These are phyloP conservation scores for Choristoneura rosaceana DNA, from an alignment of 2,888 invertebrate species.

Conservation along the genomic window DNA sequence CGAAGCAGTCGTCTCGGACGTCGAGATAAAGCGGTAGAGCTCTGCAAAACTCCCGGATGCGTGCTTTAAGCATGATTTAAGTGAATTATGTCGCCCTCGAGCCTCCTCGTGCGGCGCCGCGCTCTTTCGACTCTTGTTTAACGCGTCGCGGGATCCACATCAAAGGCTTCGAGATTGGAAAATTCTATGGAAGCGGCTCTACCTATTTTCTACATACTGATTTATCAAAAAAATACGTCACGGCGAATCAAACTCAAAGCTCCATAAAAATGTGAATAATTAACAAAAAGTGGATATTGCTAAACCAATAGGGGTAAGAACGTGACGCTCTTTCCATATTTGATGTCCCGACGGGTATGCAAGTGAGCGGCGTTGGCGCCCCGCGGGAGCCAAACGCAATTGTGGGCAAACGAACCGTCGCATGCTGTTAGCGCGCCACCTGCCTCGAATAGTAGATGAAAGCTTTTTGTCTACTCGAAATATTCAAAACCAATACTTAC, in stretches of 20 bases:
- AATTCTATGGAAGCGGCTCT: slow-evolving; percentile 59
- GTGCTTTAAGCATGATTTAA: slow-evolving; percentile 75
- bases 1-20: slow-evolving; percentile 52
- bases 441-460: slow-evolving; percentile 58
- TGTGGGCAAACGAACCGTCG: slow-evolving; percentile 79
- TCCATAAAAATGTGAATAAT: background rate
- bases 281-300: background rate
- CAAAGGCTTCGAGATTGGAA: slow-evolving; percentile 65
- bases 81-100: slow-evolving; percentile 75
- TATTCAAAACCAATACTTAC: slow-evolving; percentile 2
- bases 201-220: background rate
- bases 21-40: slow-evolving; percentile 55
- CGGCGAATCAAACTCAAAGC: background rate
- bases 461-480: slow-evolving; percentile 37
- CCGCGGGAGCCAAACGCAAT: slow-evolving; percentile 73
- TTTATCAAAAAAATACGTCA: background rate
- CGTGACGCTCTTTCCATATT: slow-evolving; percentile 48
- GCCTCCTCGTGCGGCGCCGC: slow-evolving; percentile 52
- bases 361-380: slow-evolving; percentile 52
- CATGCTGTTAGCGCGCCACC: slow-evolving; percentile 69
- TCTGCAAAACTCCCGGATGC: slow-evolving; percentile 54
- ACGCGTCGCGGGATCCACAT: slow-evolving; percentile 74
- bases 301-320: background rate
- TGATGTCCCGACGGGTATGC: slow-evolving; percentile 35
- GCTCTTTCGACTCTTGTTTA: slow-evolving; percentile 68